Percentiles rank a stretch among this genome's conserved stretches.
Evolutionary conservation across 2,888 invertebrate genomes (phyloP).

Genomic region (Sarcophaga caerulescens): DNA sequence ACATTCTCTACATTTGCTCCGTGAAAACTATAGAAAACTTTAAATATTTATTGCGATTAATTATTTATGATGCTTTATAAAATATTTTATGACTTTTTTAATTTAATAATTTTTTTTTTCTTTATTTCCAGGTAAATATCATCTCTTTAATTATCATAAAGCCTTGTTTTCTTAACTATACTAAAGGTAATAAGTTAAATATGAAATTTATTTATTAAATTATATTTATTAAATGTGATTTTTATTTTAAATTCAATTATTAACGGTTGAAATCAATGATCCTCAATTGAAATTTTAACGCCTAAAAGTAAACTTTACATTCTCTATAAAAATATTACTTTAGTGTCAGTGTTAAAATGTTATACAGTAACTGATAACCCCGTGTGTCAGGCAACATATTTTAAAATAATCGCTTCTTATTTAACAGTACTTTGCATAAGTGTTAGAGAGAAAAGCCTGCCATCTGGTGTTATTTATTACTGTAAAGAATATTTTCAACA

Average conservation of each 20-base stretch:
- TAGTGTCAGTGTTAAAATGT: not conserved
- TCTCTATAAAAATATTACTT: not conserved
- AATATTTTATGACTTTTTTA: not conserved
- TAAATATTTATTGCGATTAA: not conserved
- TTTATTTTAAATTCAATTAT: not conserved
- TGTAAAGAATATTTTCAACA: no score
- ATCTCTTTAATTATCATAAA: no score
- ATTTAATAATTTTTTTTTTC: not conserved
- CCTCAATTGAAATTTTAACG: not conserved
- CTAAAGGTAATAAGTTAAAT: not conserved
- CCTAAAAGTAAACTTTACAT: conserved; percentile 34
- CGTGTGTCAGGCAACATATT: conserved; percentile 16
- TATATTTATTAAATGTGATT: no score
- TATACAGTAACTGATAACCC: not conserved
- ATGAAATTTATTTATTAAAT: no score
- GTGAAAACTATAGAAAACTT: no score
- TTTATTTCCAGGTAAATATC: conserved; percentile 41
- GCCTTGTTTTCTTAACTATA: not conserved
- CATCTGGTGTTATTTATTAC: no score
- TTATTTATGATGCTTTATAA: not conserved
- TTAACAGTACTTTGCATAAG: not conserved
- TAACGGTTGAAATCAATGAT: not conserved
- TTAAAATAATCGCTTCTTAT: not conserved
- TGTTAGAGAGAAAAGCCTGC: no score
- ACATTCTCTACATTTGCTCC: no score